These are phyloP conservation scores for Myotis findleyi DNA, from an alignment of 2,797 vertebrate species.

Conservation along the genomic window DNA sequence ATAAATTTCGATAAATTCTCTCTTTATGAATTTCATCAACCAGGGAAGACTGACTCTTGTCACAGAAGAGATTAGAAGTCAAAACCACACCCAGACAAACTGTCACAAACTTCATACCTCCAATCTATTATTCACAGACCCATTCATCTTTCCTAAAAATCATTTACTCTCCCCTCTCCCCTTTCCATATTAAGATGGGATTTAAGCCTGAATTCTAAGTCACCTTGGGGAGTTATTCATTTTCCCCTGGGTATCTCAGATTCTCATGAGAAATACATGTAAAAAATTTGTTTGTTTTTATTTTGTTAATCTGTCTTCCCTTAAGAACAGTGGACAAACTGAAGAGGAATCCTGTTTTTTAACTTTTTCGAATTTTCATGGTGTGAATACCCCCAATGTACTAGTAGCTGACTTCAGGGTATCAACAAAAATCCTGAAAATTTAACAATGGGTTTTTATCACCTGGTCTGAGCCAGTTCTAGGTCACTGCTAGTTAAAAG, in stretches of 20 bases:
- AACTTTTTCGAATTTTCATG: background rate
- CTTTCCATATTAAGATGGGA: background rate
- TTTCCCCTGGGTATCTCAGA: background rate
- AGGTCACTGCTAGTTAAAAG: background rate
- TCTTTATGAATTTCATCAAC: background rate
- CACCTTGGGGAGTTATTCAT: background rate
- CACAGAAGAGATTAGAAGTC: background rate
- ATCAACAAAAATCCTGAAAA: background rate
- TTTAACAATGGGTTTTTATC: background rate
- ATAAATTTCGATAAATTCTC: background rate
- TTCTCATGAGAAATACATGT: background rate
- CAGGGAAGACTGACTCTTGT: background rate
- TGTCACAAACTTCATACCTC: background rate
- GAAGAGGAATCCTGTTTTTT: background rate
- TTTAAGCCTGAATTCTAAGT: background rate
- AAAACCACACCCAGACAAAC: background rate
- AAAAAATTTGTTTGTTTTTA: background rate
- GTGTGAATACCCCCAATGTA: background rate
- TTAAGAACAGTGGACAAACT: background rate
- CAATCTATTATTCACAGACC: background rate
- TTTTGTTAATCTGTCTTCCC: background rate
- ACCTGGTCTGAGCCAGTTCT: background rate
- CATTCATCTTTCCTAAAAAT: background rate
- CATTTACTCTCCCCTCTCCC: background rate
- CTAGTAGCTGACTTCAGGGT: background rate